These are phyloP conservation scores for Dendroctonus valens DNA, from an alignment of 1,140 invertebrate genomes.

Conservation along the genomic window DNA sequence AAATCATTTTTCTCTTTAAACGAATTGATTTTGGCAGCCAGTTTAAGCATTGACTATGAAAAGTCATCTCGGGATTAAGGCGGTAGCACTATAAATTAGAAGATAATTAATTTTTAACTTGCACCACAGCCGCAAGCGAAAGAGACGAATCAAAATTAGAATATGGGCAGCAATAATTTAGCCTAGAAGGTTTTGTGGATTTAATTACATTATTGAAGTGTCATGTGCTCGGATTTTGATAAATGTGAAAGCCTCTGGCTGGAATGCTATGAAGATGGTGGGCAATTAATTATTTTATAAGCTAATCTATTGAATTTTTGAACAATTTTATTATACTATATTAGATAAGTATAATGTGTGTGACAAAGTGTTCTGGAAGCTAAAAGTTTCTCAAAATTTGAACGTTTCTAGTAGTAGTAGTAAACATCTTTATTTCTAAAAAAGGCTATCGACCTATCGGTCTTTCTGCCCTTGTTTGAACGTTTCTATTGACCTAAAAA, in stretches of 20 bases:
- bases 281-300: neutral
- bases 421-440: too few species aligned
- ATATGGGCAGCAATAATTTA: slow-evolving; percentile 50
- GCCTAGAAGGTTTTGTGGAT: slow-evolving; percentile 48
- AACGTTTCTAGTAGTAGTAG: too few species aligned
- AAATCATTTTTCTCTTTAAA: too few species aligned
- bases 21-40: too few species aligned
- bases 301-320: too few species aligned
- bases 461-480: too few species aligned
- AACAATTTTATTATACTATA: too few species aligned
- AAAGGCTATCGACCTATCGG: too few species aligned
- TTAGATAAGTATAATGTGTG: too few species aligned
- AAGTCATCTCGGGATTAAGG: slow-evolving; percentile 25
- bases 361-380: too few species aligned
- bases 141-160: slow-evolving; percentile 47
- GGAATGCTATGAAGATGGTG: slow-evolving; percentile 19
- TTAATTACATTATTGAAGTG: slow-evolving; percentile 53
- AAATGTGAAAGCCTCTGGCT: slow-evolving; percentile 45
- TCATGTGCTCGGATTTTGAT: slow-evolving; percentile 50
- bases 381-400: too few species aligned
- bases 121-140: slow-evolving; percentile 37
- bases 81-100: slow-evolving; percentile 42
- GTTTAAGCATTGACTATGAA: slow-evolving; percentile 10
- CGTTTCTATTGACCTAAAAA: too few species aligned
- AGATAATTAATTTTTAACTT: slow-evolving; percentile 49